Conservation (phyloP, 1,140 invertebrate species). For the Leptopilina boulardi region DNA sequence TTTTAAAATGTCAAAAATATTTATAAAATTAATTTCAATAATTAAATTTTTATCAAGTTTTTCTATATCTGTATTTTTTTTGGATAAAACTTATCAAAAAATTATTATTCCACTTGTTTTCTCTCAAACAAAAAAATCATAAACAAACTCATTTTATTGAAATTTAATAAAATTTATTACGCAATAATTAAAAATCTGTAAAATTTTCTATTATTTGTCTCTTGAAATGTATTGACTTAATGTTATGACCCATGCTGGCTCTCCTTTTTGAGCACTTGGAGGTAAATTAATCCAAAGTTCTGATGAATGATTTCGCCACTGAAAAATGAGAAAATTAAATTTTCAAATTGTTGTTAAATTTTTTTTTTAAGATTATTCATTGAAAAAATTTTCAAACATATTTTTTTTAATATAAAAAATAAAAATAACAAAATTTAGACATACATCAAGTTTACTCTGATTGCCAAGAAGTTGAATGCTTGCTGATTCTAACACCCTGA, state of each 20-base stretch:
- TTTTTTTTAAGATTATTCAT: neutral
- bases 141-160: too few species aligned
- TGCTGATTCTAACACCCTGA: neutral
- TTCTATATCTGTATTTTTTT: too few species aligned
- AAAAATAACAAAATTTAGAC: neutral
- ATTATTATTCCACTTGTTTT: too few species aligned
- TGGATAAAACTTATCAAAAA: too few species aligned
- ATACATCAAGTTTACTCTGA: neutral
- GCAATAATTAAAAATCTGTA: too few species aligned
- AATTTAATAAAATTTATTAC: too few species aligned
- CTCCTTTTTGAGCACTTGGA: neutral
- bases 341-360: neutral
- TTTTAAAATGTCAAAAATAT: too few species aligned
- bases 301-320: neutral
- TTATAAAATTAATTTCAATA: too few species aligned
- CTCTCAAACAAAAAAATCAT: too few species aligned
- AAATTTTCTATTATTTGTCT: neutral
- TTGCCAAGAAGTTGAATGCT: neutral
- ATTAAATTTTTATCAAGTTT: too few species aligned
- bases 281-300: conserved; percentile 13
- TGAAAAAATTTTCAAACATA: too few species aligned
- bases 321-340: neutral
- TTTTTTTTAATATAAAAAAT: conserved; percentile 8
- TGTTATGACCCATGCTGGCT: neutral
- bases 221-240: neutral